phyloP scores from a whole-genome alignment of 1,140 invertebrate genomes.

The Zaprionus camerounensis region DNA sequence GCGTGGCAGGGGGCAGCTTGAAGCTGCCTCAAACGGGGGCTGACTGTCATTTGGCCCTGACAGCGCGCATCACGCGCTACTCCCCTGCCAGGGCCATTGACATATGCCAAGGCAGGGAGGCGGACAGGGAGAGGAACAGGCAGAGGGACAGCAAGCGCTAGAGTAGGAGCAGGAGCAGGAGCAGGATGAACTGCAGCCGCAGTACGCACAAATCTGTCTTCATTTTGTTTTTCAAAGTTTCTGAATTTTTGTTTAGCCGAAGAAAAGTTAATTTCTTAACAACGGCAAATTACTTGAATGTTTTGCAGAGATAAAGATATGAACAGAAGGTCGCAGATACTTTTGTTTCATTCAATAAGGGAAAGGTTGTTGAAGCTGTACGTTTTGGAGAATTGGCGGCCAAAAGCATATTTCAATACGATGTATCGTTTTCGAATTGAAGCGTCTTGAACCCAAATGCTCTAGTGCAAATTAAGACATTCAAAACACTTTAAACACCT shows the following conservation, averaged over 20 bases:
- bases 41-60: constrained; percentile 1
- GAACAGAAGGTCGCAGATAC: neutral
- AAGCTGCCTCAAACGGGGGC: neutral
- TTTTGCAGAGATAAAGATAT: neutral
- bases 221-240: neutral
- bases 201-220: neutral
- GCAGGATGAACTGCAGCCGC: neutral
- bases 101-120: neutral
- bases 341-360: neutral
- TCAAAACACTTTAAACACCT: too few relatives aligned
- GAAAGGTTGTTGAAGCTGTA: neutral
- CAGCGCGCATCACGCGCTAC: neutral
- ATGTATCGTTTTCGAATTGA: too few relatives aligned
- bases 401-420: too few relatives aligned
- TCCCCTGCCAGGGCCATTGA: neutral
- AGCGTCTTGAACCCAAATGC: too few relatives aligned
- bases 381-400: too few relatives aligned
- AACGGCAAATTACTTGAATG: constrained; percentile 1
- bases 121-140: too few relatives aligned
- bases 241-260: neutral
- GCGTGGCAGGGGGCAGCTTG: neutral
- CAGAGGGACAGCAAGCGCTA: too few relatives aligned
- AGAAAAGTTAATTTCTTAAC: neutral
- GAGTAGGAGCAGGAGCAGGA: neutral
- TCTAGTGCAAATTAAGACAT: too few relatives aligned